A percentile compares a stretch with the other conserved stretches of the same genome.
These are phyloP conservation scores for Bacillus rossius DNA, from an alignment of 1,140 invertebrate genomes.

Conservation along the genomic window DNA sequence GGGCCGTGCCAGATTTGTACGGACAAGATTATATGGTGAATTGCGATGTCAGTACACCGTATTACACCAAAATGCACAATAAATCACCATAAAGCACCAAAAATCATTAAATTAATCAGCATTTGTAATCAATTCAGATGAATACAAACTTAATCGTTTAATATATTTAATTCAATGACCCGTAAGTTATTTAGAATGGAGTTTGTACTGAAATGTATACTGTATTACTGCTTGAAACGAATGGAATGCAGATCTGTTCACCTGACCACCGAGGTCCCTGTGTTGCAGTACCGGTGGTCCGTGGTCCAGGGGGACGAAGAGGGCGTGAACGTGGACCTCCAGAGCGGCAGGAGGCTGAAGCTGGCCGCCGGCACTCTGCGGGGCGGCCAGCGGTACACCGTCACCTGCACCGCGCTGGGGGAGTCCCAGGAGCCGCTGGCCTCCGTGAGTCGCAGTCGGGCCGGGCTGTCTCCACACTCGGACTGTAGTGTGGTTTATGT, in stretches of 20 bases:
- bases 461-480: not conserved
- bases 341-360: constrained; percentile 1
- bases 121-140: too few species aligned
- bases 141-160: too few species aligned
- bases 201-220: too few species aligned
- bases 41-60: not conserved
- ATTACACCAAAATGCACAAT: not conserved
- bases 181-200: not conserved
- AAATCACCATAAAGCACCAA: not conserved
- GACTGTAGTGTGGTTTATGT: too few species aligned
- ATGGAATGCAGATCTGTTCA: too few species aligned
- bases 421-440: too few species aligned
- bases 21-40: not conserved
- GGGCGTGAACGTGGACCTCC: not conserved
- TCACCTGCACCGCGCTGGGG: not conserved
- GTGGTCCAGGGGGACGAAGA: not conserved
- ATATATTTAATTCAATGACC: too few species aligned
- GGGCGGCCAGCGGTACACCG: constrained; percentile 3
- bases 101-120: too few species aligned
- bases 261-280: too few species aligned
- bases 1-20: too few species aligned
- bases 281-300: constrained; percentile 11
- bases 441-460: not conserved
- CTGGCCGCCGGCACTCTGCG: not conserved
- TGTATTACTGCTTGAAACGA: too few species aligned